These are phyloP conservation scores for Colaptes auratus DNA, from an alignment of 2,113 vertebrate genomes.

Conservation along the genomic window DNA sequence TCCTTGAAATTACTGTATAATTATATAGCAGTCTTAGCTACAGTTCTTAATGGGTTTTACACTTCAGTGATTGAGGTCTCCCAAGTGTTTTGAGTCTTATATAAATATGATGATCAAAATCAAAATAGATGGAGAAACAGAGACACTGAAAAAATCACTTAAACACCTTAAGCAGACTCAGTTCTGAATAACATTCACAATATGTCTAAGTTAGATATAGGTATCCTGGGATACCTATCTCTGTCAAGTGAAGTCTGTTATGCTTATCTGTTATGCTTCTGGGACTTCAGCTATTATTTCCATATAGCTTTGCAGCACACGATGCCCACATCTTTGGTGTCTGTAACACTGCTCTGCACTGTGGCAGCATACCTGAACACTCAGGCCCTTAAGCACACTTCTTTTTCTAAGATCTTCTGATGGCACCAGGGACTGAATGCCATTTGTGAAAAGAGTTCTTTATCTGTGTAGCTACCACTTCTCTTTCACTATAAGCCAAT, in stretches of 20 bases:
- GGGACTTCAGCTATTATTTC: neutral
- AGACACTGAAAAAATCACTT: neutral
- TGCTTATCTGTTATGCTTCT: neutral
- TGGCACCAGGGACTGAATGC: neutral
- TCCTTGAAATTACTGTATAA: neutral
- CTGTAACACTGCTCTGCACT: neutral
- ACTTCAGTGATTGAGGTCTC: neutral
- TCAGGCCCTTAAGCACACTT: neutral
- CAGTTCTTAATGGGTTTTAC: neutral
- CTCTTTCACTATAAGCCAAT: neutral
- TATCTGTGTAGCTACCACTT: neutral
- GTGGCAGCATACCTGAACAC: rapidly evolving
- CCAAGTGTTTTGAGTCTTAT: neutral
- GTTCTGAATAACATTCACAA: neutral
- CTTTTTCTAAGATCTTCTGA: neutral
- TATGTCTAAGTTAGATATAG: neutral
- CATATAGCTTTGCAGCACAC: neutral
- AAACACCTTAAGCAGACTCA: neutral
- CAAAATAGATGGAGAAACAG: neutral
- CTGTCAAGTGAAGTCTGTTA: neutral
- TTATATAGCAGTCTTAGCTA: neutral
- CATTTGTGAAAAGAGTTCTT: neutral
- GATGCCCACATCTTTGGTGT: neutral
- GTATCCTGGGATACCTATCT: neutral
- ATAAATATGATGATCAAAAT: neutral